These are phyloP conservation scores for Drosophila siamana DNA, from an alignment of 2,888 invertebrate species.

Conservation along the genomic window DNA sequence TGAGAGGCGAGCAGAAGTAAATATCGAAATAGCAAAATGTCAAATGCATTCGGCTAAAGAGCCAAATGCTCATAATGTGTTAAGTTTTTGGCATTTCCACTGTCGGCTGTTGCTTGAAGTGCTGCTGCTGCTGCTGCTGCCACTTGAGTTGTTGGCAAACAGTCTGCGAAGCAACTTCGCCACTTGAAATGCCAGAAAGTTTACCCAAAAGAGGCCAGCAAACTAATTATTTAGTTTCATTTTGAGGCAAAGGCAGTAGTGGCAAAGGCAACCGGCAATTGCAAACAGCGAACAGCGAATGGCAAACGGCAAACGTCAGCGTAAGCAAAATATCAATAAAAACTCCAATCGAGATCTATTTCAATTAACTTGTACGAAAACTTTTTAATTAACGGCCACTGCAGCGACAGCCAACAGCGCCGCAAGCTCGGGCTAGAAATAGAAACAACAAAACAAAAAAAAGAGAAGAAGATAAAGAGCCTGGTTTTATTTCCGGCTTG, in stretches of 20 bases:
- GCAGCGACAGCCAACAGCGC: slow-evolving; percentile 47
- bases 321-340: slow-evolving; percentile 75
- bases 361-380: slow-evolving; percentile 79
- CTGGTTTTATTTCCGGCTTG: slow-evolving; percentile 47
- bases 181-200: slow-evolving; percentile 78
- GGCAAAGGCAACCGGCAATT: slow-evolving; percentile 35
- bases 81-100: slow-evolving; percentile 71
- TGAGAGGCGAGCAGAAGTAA: slow-evolving; percentile 11
- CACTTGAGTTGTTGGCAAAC: slow-evolving; percentile 78
- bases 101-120: slow-evolving; percentile 66
- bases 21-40: slow-evolving; percentile 60
- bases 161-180: slow-evolving; percentile 74
- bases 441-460: slow-evolving; percentile 13
- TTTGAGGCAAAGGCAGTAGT: slow-evolving; percentile 51
- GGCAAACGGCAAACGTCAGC: slow-evolving; percentile 71
- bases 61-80: slow-evolving; percentile 74
- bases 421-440: background rate
- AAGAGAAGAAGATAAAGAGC: slow-evolving; percentile 6
- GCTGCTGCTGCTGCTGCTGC: slow-evolving; percentile 43
- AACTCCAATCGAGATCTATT: slow-evolving; percentile 80
- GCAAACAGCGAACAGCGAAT: slow-evolving; percentile 5
- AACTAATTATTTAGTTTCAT: slow-evolving; percentile 80
- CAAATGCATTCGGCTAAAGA: slow-evolving; percentile 70
- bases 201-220: slow-evolving; percentile 78
- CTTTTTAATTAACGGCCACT: slow-evolving; percentile 78